Percentiles rank a stretch among this genome's conserved stretches.
phyloP scores from a whole-genome alignment of 2,888 invertebrate species.

The Hybos culiciformis region DNA sequence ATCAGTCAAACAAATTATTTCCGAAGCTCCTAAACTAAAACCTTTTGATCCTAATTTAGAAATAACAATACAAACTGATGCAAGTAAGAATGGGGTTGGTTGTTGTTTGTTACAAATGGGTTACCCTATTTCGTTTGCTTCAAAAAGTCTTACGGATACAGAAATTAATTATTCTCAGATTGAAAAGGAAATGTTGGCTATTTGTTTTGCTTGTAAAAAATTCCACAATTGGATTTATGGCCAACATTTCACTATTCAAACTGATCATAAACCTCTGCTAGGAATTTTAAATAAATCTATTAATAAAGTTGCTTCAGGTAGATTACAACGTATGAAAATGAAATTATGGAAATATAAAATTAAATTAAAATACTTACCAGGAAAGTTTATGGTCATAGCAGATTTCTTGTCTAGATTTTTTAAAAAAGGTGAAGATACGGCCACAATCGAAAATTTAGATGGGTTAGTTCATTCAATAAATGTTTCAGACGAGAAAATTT shows the following conservation, averaged over 20 bases:
- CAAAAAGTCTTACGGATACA: conserved; percentile 16
- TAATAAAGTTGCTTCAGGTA: too few relatives aligned
- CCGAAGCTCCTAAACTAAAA: neutral
- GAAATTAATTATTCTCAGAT: too few relatives aligned
- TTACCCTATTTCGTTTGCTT: conserved; percentile 15
- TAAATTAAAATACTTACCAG: conserved; percentile 19
- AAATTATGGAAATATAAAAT: too few relatives aligned
- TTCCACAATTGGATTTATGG: conserved; percentile 22
- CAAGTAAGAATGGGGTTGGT: neutral
- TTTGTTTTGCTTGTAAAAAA: conserved; percentile 11
- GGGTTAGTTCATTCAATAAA: neutral
- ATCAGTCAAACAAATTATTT: conserved; percentile 6
- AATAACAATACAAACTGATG: neutral
- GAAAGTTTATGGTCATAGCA: too few relatives aligned
- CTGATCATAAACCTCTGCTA: too few relatives aligned
- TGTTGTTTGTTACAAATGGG: conserved; percentile 5
- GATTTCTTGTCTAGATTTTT: neutral
- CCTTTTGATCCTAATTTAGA: neutral
- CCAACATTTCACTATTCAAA: too few relatives aligned
- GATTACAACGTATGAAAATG: too few relatives aligned
- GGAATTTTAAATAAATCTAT: too few relatives aligned
- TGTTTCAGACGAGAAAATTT: neutral
- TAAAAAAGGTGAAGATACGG: conserved; percentile 6
- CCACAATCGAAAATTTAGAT: conserved; percentile 11
- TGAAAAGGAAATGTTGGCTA: too few relatives aligned